Evolutionary conservation across 2,888 invertebrate species (phyloP), one percentile per base, ranked within the genome.

Genomic region (Mechanitis mazaeus): DNA sequence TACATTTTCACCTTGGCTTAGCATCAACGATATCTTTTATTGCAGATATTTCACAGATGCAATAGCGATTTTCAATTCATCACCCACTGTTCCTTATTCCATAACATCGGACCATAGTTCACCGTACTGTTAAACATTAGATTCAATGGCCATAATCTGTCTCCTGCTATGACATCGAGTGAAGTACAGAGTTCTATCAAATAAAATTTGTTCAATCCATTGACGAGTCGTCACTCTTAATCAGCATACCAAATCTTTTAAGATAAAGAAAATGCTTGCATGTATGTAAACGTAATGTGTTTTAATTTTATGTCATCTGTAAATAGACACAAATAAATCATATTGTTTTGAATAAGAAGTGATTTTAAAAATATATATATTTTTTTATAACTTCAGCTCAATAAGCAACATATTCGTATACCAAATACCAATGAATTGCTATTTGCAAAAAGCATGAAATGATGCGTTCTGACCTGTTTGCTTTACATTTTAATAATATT

Each of bases 1-100:
- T 79, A 63, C 74, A 75, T 74, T 78, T 77, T 80, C 81, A 81
- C 80, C 75, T 77, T 81, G 80, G 87, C 87, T 87, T 87, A 73
- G 83, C 87, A 87, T 87, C 86, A 79, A 77, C 83, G 84, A 78
- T 84, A 87, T 87, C 87, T 85, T 83, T 71, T 88, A 84, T 86
- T 80, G 81, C 87, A 85, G 87, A 88, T 87, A 86, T 78, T 69
- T 69, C 61, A 64, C 75, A 61, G 84, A 83, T 86, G 87, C 84
- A 76, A 61, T 72, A 72, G 78, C 77, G 79, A 77, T 75, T 79
- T 78, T 77, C 77, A 61, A 72, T 75, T 78, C 81, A 81, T 81
- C 79, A 78, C 69, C 73, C 78, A 80, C 77, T 77, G 71, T 73
- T 73, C 72, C 73, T 68, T 67, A 68, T 69, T 72, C 74, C 79